Evolutionary conservation across 2,797 vertebrate genomes (phyloP).

Genomic region (Nothura maculosa): DNA sequence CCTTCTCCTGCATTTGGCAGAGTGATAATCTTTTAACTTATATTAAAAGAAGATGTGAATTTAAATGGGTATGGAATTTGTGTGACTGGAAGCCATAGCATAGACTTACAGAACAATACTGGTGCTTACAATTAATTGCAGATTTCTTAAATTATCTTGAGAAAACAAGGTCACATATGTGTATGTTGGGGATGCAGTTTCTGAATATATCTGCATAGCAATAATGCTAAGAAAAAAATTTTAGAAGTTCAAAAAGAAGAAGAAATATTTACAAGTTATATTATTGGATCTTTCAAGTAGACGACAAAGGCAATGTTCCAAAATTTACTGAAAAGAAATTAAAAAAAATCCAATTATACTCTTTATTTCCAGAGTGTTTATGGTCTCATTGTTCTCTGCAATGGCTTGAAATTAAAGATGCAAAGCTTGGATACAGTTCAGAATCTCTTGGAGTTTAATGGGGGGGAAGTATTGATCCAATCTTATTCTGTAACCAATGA

Average conservation of each 20-base stretch:
- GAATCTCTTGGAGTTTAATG: slow-evolving; percentile 20
- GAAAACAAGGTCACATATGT: not conserved
- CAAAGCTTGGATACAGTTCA: not conserved
- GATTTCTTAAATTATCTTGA: not conserved
- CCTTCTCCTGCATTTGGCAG: not conserved
- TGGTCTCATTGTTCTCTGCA: not conserved
- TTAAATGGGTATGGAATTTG: slow-evolving; percentile 1
- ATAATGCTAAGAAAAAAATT: not conserved
- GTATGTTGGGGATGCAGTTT: not conserved
- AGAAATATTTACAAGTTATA: not conserved
- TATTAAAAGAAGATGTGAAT: slow-evolving; percentile 53
- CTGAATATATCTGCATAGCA: not conserved
- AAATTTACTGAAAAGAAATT: not conserved
- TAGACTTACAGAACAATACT: not conserved
- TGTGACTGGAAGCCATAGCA: not conserved
- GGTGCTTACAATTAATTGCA: slow-evolving; percentile 21
- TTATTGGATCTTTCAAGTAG: not conserved
- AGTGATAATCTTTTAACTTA: slow-evolving; percentile 12
- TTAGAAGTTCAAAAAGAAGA: not conserved
- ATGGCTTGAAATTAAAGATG: slow-evolving; percentile 14
- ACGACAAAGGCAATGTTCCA: not conserved
- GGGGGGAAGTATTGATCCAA: not conserved
- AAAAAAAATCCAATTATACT: not conserved
- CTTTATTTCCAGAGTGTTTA: slow-evolving; percentile 1
- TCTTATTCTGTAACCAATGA: not conserved